These are phyloP conservation scores for Trachelus tabidus DNA, from an alignment of 2,888 invertebrate genomes.

Conservation along the genomic window DNA sequence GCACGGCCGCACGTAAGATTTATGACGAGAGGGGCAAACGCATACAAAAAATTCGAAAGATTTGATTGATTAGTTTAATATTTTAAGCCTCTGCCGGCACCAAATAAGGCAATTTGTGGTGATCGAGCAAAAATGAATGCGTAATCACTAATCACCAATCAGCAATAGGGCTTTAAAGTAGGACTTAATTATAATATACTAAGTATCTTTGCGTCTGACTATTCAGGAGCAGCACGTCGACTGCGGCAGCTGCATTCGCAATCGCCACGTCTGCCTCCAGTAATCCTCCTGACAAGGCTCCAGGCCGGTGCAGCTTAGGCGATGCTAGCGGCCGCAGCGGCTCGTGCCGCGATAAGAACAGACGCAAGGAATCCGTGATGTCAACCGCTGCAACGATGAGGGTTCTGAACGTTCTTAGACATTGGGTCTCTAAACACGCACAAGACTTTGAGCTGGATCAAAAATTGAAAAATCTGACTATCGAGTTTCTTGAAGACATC, in stretches of 20 bases:
- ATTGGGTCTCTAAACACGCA: constrained; percentile 92
- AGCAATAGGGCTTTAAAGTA: neutral
- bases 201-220: neutral
- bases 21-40: neutral
- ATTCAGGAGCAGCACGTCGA: constrained; percentile 82
- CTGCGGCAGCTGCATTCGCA: constrained; percentile 91
- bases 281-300: constrained; percentile 78
- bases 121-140: neutral
- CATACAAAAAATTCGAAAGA: neutral
- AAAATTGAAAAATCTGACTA: constrained; percentile 79
- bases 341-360: constrained; percentile 67
- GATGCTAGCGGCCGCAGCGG: constrained; percentile 45
- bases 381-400: constrained; percentile 95
- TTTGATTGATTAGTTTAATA: neutral
- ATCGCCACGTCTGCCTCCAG: constrained; percentile 90
- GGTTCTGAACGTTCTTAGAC: constrained; percentile 88
- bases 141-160: neutral
- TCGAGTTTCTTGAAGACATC: constrained; percentile 89
- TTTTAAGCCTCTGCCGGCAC: neutral
- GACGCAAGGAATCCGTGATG: constrained; percentile 80
- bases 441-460: constrained; percentile 87
- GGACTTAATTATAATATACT: neutral
- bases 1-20: neutral
- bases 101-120: neutral
- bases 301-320: constrained; percentile 35